phyloP scores from a whole-genome alignment of 1,140 invertebrate genomes.

The Ylistrum balloti region DNA sequence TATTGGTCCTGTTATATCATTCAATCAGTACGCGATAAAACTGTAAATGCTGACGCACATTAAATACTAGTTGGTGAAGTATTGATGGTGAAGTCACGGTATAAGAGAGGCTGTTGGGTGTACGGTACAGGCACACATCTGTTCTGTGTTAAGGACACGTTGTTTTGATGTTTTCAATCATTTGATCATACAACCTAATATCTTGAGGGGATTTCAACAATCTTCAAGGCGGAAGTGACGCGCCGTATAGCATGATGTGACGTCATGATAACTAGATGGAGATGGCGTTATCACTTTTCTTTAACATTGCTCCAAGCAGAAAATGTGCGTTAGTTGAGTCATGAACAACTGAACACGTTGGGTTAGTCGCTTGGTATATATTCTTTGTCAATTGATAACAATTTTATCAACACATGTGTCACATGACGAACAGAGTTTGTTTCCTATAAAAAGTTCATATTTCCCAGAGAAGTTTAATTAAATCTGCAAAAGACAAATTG shows the following conservation, averaged over 20 bases:
- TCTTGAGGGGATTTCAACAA: not conserved
- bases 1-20: no score
- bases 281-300: not conserved
- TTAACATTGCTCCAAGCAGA: not conserved
- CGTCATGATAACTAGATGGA: not conserved
- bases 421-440: no score
- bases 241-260: not conserved
- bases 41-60: not conserved
- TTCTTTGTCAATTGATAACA: no score
- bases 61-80: not conserved
- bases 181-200: not conserved
- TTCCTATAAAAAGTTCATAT: no score
- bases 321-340: not conserved
- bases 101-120: not conserved
- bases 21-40: no score
- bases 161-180: not conserved
- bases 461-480: no score
- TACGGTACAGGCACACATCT: not conserved
- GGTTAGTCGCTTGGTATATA: not conserved
- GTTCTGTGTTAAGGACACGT: not conserved
- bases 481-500: no score
- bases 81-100: not conserved
- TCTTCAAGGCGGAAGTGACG: constrained; percentile 13
- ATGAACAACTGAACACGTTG: not conserved
- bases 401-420: no score